These are phyloP conservation scores for Bellardia bayeri DNA, from an alignment of 2,888 invertebrate genomes.

Conservation along the genomic window DNA sequence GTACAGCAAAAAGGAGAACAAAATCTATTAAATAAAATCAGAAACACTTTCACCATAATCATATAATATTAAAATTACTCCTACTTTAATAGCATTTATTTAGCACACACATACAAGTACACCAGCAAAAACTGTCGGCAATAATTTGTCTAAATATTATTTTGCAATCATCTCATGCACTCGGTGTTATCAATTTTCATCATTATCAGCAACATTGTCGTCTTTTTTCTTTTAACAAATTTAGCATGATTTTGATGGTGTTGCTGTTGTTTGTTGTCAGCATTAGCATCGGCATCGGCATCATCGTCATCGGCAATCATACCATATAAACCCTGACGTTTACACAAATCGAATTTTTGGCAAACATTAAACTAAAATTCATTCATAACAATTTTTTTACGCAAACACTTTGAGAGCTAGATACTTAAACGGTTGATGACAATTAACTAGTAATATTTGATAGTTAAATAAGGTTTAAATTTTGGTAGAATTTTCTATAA, in stretches of 20 bases:
- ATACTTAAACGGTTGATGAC: not conserved
- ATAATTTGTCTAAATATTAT: constrained; percentile 20
- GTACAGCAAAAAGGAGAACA: not conserved
- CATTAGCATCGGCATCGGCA: not conserved
- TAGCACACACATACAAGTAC: not conserved
- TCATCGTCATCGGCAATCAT: not conserved
- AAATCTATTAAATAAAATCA: not conserved
- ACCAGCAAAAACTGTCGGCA: not conserved
- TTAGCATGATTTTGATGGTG: not conserved
- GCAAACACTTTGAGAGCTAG: constrained; percentile 49
- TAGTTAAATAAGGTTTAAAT: not conserved
- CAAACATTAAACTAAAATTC: constrained; percentile 61
- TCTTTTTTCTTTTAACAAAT: not conserved
- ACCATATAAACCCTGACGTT: constrained; percentile 24
- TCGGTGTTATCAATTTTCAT: not conserved
- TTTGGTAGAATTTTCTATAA: too few relatives aligned
- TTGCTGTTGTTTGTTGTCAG: constrained; percentile 4
- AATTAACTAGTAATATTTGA: not conserved
- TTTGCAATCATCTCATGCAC: constrained; percentile 15
- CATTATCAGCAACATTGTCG: constrained; percentile 10
- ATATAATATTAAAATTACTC: constrained; percentile 36
- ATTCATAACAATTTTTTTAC: constrained; percentile 53
- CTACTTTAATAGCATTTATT: not conserved
- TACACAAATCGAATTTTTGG: constrained; percentile 56
- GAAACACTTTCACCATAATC: constrained; percentile 60